Conservation (phyloP, 2,888 invertebrate genomes). For the Silvanus unidentatus region DNA sequence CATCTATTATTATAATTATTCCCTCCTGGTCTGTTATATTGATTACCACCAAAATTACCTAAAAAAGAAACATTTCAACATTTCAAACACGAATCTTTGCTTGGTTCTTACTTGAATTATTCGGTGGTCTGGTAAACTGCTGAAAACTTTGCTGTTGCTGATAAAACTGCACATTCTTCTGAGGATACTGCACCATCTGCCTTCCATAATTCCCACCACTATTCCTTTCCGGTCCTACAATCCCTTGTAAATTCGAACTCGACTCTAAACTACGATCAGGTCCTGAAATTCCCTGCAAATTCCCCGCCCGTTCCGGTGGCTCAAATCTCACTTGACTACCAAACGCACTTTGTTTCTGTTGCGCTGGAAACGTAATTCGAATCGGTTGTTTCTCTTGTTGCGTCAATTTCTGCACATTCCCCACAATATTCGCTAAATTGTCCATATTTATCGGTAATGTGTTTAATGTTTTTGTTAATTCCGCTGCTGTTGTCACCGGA, state of each 20-base stretch:
- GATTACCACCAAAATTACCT: too few relatives aligned
- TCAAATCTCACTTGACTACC: too few relatives aligned
- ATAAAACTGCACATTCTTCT: too few relatives aligned
- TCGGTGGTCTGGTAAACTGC: too few relatives aligned
- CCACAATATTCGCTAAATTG: conserved; percentile 34
- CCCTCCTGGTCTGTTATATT: too few relatives aligned
- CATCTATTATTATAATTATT: too few relatives aligned
- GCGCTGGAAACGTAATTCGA: conserved; percentile 16
- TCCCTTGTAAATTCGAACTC: background rate
- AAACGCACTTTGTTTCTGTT: background rate
- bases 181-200: too few relatives aligned
- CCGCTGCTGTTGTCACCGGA: conserved; percentile 18
- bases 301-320: background rate
- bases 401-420: conserved; percentile 25
- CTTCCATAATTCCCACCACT: too few relatives aligned
- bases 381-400: conserved; percentile 1
- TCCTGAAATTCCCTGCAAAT: background rate
- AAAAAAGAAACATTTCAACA: too few relatives aligned
- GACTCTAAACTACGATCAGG: background rate
- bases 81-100: too few relatives aligned
- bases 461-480: conserved; percentile 27
- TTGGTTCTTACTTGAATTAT: too few relatives aligned
- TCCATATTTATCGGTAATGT: conserved; percentile 30
- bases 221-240: background rate
- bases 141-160: too few relatives aligned